Evolutionary conservation across 2,888 invertebrate species (phyloP), one percentile per base, ranked within the genome.

Genomic region (Metellina segmentata): DNA sequence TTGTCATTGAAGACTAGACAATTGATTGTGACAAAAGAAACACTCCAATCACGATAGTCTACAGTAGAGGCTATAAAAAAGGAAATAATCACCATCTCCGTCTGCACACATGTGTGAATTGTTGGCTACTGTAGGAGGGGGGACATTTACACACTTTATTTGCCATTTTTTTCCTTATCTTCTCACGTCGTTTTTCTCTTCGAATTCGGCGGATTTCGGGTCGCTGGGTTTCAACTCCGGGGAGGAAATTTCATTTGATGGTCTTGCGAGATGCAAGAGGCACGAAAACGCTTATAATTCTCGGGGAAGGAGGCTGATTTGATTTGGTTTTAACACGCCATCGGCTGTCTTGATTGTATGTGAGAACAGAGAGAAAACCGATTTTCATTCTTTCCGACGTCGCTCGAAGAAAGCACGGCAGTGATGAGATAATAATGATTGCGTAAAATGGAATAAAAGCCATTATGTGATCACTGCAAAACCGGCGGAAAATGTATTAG

Each of bases 21-120:
- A 91, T 77, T 91, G 91, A 91, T 86, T 91, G 81, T 70, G 87
- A 87, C 90, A 86, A 82, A 77, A 48, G 81, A 72, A 86, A 90
- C 79, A 79, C 78, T 53, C 78, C 71, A 89, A 82, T 90, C 83
- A 34, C 85, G 49, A 20, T 71, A 48, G 85, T 77, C 89, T 79
- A 19, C n/a, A 69, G 81, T 51, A 51, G 34, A 71, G 13, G 70
- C 69, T 34, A 34, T 71, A 71, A 79, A 81, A 77, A 87, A 75
- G 51, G 74, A 85, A 87, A 53, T 72, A 87, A 87, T 87, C 79
- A 79, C 87, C 70, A 81, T 79, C 53, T 71, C 49, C 70, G 78
- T 53, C 70, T 71, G 49, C 81, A 51, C 70, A 69, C 74, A 74
- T 34, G 8, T 20, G 19, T 51, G 72, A 20, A 82, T 19, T 82